Percentiles rank a stretch among this genome's conserved stretches.
These are phyloP conservation scores for Pasiphila rectangulata DNA, from an alignment of 2,888 invertebrate genomes.

Conservation along the genomic window DNA sequence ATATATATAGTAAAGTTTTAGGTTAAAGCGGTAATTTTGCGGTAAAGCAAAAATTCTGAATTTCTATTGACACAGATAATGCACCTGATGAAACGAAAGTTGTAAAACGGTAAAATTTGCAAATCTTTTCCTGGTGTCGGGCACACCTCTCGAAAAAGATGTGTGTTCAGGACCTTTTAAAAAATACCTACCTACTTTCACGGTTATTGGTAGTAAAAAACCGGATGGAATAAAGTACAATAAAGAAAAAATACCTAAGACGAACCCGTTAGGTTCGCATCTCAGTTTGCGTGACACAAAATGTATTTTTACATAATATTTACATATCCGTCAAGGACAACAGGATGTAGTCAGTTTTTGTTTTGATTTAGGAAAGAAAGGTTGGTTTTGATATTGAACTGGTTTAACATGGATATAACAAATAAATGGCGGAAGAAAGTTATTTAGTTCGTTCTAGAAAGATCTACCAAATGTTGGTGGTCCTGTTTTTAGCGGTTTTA, in stretches of 20 bases:
- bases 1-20: not conserved
- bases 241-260: constrained; percentile 16
- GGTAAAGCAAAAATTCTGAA: not conserved
- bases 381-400: too few species aligned
- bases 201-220: constrained; percentile 40
- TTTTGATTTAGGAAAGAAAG: not conserved
- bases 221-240: constrained; percentile 42
- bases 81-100: constrained; percentile 20
- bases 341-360: constrained; percentile 6
- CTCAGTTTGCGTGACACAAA: constrained; percentile 35
- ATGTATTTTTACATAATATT: constrained; percentile 42
- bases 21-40: not conserved
- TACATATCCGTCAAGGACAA: constrained; percentile 33
- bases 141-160: constrained; percentile 32
- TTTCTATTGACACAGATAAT: constrained; percentile 10
- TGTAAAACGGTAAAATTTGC: constrained; percentile 31
- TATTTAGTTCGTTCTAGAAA: too few species aligned
- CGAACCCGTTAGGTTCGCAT: constrained; percentile 52
- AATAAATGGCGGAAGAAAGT: too few species aligned
- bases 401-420: too few species aligned
- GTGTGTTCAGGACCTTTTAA: constrained; percentile 38
- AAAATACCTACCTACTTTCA: constrained; percentile 40
- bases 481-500: too few species aligned
- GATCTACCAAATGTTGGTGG: too few species aligned
- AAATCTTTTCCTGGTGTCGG: constrained; percentile 16